Conservation (phyloP, 1,140 invertebrate species). For the Octopus bimaculoides region DNA sequence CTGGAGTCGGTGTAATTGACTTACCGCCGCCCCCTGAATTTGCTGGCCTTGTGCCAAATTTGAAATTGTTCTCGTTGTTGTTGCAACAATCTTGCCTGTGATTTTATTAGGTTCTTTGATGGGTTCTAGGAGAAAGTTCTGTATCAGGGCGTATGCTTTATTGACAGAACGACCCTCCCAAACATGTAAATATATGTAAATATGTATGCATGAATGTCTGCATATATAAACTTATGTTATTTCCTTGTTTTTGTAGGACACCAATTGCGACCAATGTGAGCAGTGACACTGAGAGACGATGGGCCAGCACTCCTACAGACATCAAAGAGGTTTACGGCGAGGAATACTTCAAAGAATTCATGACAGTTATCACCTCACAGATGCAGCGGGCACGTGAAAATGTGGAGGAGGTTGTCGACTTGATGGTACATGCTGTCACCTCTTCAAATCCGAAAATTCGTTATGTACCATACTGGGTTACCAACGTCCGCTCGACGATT, state of each 20-base stretch:
- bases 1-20: too few species aligned
- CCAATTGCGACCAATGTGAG: conserved; percentile 44
- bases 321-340: conserved; percentile 48
- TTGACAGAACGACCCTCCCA: too few species aligned
- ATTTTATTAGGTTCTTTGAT: too few species aligned
- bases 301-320: conserved; percentile 47
- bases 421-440: conserved; percentile 47
- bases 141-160: too few species aligned
- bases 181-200: too few species aligned
- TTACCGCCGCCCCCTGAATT: too few species aligned
- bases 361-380: conserved; percentile 35
- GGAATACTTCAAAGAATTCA: conserved; percentile 48
- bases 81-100: too few species aligned
- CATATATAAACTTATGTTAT: background rate
- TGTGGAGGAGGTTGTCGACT: conserved; percentile 41
- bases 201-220: background rate
- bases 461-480: conserved; percentile 46
- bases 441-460: conserved; percentile 32
- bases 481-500: conserved; percentile 34
- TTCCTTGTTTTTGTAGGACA: conserved; percentile 32
- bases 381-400: conserved; percentile 44
- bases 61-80: too few species aligned
- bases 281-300: conserved; percentile 42
- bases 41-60: too few species aligned
- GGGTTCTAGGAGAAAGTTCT: too few species aligned